These are phyloP conservation scores for Anarhynchus alexandrinus DNA, from an alignment of 2,113 vertebrate species.

Conservation along the genomic window DNA sequence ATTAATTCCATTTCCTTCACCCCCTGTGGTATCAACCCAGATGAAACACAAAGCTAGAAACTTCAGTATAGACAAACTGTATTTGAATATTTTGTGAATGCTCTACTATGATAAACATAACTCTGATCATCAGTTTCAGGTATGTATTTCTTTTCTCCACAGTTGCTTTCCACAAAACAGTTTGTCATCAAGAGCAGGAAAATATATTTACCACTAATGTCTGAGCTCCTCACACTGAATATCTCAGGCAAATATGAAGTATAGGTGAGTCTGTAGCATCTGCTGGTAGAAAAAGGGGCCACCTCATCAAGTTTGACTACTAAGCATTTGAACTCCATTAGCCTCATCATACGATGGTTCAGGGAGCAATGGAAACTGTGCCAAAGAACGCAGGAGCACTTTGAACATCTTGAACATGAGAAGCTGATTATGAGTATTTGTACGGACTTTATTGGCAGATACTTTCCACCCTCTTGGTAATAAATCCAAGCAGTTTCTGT, in stretches of 20 bases:
- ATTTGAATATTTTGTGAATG: background rate
- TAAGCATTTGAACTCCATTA: background rate
- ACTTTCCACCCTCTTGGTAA: background rate
- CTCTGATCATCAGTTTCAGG: background rate
- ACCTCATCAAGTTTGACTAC: background rate
- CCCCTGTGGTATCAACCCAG: background rate
- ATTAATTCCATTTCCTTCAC: background rate
- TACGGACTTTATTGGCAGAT: background rate
- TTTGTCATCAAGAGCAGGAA: background rate
- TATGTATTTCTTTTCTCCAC: background rate
- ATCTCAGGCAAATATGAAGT: background rate
- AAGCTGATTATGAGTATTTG: background rate
- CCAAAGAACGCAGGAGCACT: background rate
- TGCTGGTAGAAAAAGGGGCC: background rate
- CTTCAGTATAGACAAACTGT: background rate
- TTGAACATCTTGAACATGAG: background rate
- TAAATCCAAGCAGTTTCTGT: constrained; percentile 45
- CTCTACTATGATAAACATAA: background rate
- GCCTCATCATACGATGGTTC: background rate
- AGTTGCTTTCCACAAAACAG: background rate
- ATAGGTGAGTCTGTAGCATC: background rate
- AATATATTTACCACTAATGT: background rate
- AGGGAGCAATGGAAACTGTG: background rate
- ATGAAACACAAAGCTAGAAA: background rate
- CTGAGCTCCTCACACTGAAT: background rate